Evolutionary conservation across 2,888 invertebrate genomes (phyloP).

Genomic region (Thymelicus lineola): DNA sequence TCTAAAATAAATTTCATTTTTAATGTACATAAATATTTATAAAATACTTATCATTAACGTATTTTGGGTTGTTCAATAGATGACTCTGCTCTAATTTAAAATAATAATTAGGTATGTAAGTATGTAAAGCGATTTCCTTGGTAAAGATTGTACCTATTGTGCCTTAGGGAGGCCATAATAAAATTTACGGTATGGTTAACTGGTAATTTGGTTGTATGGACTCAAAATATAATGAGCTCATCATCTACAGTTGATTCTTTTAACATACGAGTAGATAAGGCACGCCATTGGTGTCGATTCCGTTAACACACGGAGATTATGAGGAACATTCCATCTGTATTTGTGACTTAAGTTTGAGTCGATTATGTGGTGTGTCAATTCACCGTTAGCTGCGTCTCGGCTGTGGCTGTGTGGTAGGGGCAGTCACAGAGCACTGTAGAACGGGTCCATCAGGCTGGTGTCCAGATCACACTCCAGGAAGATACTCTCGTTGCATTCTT

Average conservation of each 20-base stretch:
- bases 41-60: conserved; percentile 55
- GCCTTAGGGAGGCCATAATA: conserved; percentile 56
- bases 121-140: conserved; percentile 79
- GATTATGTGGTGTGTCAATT: conserved; percentile 20
- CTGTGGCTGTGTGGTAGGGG: conserved; percentile 12
- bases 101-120: conserved; percentile 56
- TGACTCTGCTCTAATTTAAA: conserved; percentile 61
- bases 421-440: conserved; percentile 77
- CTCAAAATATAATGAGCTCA: conserved; percentile 22
- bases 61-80: conserved; percentile 60
- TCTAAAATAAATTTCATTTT: conserved; percentile 61
- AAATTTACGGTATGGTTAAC: conserved; percentile 58
- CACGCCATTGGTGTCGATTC: conserved; percentile 6
- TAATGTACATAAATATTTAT: conserved; percentile 62
- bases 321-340: conserved; percentile 15
- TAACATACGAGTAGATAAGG: conserved; percentile 7
- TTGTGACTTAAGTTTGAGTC: conserved; percentile 16
- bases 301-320: conserved; percentile 1
- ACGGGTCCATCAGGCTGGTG: conserved; percentile 76
- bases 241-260: conserved; percentile 19
- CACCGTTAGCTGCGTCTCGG: conserved; percentile 24
- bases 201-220: conserved; percentile 43
- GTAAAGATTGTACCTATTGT: conserved; percentile 69
- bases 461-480: conserved; percentile 80
- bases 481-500: conserved; percentile 78